phyloP scores from a whole-genome alignment of 2,888 invertebrate species.

The Lucinisca nassula region DNA sequence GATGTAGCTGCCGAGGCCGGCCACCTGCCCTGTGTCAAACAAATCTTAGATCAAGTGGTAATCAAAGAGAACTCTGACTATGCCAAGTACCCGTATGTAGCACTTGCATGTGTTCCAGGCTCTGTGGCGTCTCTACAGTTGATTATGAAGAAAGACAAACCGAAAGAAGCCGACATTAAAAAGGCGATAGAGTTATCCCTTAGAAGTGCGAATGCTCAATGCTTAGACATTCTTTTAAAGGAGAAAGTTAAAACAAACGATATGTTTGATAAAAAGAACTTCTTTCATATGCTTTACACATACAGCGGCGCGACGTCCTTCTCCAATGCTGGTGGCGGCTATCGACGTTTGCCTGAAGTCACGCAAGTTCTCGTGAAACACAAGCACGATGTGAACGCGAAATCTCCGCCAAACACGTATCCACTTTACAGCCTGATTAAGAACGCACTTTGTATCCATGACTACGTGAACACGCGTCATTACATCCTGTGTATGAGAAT shows the following conservation, averaged over 20 bases:
- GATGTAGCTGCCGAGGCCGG: conserved; percentile 80
- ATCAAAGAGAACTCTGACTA: conserved; percentile 74
- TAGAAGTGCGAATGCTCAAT: conserved; percentile 74
- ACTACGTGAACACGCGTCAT: conserved; percentile 76
- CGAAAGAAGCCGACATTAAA: conserved; percentile 71
- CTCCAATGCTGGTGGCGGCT: conserved; percentile 59
- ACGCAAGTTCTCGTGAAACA: conserved; percentile 79
- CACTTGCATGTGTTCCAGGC: conserved; percentile 77
- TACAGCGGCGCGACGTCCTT: conserved; percentile 72
- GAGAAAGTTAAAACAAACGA: conserved; percentile 69
- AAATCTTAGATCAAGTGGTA: conserved; percentile 75
- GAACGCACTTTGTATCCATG: conserved; percentile 77
- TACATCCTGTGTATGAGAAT: conserved; percentile 76
- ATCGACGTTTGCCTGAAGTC: conserved; percentile 75
- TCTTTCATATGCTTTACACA: conserved; percentile 82
- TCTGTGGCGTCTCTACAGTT: conserved; percentile 74
- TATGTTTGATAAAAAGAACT: conserved; percentile 81
- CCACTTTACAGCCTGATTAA: conserved; percentile 84
- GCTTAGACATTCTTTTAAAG: conserved; percentile 78
- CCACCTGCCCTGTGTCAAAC: conserved; percentile 77
- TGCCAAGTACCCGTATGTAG: conserved; percentile 73
- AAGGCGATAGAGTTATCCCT: conserved; percentile 77
- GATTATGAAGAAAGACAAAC: conserved; percentile 73
- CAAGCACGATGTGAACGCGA: conserved; percentile 76
- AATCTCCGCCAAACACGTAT: conserved; percentile 79